Conservation (phyloP, 2,888 invertebrate genomes). For the Thera britannica region DNA sequence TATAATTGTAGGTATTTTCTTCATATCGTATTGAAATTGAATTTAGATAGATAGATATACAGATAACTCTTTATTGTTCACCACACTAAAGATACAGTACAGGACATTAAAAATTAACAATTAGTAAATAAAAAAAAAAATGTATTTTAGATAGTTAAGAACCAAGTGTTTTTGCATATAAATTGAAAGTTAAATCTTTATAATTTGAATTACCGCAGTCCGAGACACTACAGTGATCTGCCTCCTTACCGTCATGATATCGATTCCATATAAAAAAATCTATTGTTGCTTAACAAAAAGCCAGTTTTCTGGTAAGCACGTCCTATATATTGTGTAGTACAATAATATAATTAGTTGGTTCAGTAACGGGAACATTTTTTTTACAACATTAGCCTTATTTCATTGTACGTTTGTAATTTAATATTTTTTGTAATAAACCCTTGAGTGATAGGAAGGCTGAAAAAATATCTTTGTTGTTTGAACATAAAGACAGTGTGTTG, state of each 20-base stretch:
- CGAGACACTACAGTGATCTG: conserved; percentile 62
- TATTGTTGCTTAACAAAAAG: conserved; percentile 75
- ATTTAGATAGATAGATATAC: no score
- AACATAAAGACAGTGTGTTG: conserved; percentile 48
- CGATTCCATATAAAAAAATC: conserved; percentile 65
- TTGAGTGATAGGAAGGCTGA: conserved; percentile 64
- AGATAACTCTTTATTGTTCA: no score
- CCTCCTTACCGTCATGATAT: conserved; percentile 71
- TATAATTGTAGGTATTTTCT: no score
- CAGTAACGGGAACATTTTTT: conserved; percentile 76
- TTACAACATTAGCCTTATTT: conserved; percentile 63
- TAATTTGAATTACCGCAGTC: conserved; percentile 38
- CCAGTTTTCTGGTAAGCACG: conserved; percentile 76
- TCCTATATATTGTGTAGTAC: conserved; percentile 73
- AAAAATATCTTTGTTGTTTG: conserved; percentile 64
- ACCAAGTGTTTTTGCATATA: not conserved
- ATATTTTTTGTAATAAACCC: conserved; percentile 78
- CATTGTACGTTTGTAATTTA: conserved; percentile 78
- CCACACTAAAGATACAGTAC: no score
- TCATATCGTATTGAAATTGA: no score
- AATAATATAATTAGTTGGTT: conserved; percentile 81
- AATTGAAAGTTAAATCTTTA: conserved; percentile 28
- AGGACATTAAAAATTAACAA: no score
- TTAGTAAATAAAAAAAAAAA: no score
- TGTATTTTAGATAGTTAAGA: no score